phyloP scores from a whole-genome alignment of 2,113 vertebrate species.

The Physeter macrocephalus region DNA sequence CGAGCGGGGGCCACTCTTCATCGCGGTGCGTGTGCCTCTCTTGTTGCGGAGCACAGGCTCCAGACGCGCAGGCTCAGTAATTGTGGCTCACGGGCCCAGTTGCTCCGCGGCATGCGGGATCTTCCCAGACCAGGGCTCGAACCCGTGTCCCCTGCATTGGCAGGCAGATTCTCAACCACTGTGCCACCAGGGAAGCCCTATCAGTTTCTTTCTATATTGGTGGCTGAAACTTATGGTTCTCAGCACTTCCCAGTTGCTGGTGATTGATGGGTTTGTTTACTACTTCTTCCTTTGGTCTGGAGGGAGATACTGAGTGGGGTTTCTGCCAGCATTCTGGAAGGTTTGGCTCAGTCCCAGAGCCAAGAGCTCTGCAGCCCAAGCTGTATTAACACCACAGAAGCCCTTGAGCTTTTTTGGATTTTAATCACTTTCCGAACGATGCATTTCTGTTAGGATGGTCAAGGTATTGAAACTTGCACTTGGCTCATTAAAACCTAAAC shows the following conservation, averaged over 20 bases:
- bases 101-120: no score
- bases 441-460: slow-evolving; percentile 55
- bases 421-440: slow-evolving; percentile 64
- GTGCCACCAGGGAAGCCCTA: no score
- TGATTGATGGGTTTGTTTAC: slow-evolving; percentile 70
- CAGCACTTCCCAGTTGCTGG: slow-evolving; percentile 9
- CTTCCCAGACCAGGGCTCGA: no score
- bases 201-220: slow-evolving; percentile 37
- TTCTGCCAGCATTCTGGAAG: slow-evolving; percentile 61
- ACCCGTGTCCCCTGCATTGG: no score
- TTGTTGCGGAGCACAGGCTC: no score
- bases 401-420: slow-evolving; percentile 43
- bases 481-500: slow-evolving; percentile 47
- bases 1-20: no score
- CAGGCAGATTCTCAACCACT: no score
- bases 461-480: slow-evolving; percentile 42
- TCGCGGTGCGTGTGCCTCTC: no score
- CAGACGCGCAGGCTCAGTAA: no score
- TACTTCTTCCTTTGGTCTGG: slow-evolving; percentile 11
- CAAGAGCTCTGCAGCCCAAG: slow-evolving; percentile 20
- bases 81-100: no score
- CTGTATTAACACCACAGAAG: slow-evolving; percentile 28
- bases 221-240: slow-evolving; percentile 31
- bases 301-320: slow-evolving; percentile 49
- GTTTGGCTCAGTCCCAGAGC: slow-evolving; percentile 51